These are phyloP conservation scores for Stratiomys singularior DNA, from an alignment of 2,888 invertebrate species.

Conservation along the genomic window DNA sequence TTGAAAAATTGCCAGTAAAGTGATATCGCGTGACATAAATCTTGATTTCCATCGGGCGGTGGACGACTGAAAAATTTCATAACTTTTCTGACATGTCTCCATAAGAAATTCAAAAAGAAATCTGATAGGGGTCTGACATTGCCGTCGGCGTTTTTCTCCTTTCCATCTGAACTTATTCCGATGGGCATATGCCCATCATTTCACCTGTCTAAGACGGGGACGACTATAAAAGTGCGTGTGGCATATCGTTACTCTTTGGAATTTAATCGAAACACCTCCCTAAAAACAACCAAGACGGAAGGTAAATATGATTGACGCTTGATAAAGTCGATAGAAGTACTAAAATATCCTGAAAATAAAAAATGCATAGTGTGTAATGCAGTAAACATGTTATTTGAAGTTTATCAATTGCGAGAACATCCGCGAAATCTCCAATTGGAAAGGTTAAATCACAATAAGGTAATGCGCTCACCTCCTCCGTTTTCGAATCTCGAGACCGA, in stretches of 20 bases:
- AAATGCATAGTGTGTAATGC: no score
- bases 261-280: not conserved
- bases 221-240: not conserved
- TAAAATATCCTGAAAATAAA: no score
- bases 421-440: no score
- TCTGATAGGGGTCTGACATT: not conserved
- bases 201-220: not conserved
- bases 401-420: no score
- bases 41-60: slow-evolving; percentile 9
- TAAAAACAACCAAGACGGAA: no score
- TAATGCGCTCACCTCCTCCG: no score
- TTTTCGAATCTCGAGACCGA: no score
- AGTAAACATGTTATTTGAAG: no score
- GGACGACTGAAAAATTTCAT: slow-evolving; percentile 17
- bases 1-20: slow-evolving; percentile 37
- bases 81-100: slow-evolving; percentile 15
- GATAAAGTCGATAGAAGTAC: no score
- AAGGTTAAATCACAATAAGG: no score
- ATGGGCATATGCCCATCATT: not conserved
- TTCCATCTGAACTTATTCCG: not conserved
- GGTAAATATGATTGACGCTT: no score
- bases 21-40: slow-evolving; percentile 44
- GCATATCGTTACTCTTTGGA: not conserved
- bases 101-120: not conserved
- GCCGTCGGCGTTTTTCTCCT: not conserved